Evolutionary conservation across 2,888 invertebrate species (phyloP).

Genomic region (Lasius fuliginosus): DNA sequence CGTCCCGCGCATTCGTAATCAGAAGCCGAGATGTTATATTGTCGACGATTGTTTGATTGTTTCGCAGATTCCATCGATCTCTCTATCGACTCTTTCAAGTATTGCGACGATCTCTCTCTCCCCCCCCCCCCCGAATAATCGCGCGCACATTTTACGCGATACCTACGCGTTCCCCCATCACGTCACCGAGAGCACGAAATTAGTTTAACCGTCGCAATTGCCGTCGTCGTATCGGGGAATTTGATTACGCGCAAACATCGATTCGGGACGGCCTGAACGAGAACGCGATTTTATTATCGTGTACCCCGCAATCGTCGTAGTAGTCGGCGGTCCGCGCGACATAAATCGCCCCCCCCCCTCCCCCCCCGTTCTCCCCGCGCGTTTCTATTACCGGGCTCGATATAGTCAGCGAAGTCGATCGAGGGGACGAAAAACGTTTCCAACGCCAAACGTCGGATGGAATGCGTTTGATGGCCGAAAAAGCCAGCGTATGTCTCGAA

Average conservation of each 20-base stretch:
- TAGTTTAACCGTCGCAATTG: constrained; percentile 50
- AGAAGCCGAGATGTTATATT: constrained; percentile 26
- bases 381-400: constrained; percentile 38
- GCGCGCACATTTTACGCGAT: constrained; percentile 27
- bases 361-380: constrained; percentile 5
- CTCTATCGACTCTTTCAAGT: neutral
- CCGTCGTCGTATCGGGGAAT: constrained; percentile 40
- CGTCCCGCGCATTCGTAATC: constrained; percentile 22
- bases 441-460: neutral
- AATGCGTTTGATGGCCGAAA: neutral
- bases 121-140: constrained; percentile 15
- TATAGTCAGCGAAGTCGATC: constrained; percentile 4
- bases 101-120: neutral
- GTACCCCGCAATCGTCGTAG: constrained; percentile 31
- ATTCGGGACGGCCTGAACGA: constrained; percentile 44
- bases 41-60: constrained; percentile 1
- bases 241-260: constrained; percentile 54
- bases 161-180: constrained; percentile 2
- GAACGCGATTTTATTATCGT: constrained; percentile 52
- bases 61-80: constrained; percentile 12
- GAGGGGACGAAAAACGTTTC: constrained; percentile 15
- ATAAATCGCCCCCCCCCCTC: constrained; percentile 19
- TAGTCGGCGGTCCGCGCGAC: constrained; percentile 19
- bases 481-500: neutral
- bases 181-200: constrained; percentile 42